Base-by-base conservation (phyloP, 1,140 invertebrate species). In the Drosophila ohnishii region DNA sequence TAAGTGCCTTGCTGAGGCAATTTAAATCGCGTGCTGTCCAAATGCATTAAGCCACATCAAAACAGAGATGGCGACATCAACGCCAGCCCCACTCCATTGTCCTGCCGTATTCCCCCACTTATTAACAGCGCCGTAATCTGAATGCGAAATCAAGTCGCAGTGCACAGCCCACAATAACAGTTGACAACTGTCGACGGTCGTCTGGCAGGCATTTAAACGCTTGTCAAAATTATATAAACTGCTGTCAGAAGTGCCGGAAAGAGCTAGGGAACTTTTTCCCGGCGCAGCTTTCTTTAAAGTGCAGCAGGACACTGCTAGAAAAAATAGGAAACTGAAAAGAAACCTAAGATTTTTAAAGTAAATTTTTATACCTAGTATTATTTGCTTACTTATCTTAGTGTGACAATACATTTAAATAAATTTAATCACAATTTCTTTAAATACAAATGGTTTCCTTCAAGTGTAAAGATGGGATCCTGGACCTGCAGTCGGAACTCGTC, bases 151-250 rank as follows among this genome's bases (percentile, higher is more conserved):
- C 82, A 86, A 86, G 83, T 87, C 60, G 69, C 71, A 42, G 35
- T 25, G 64, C 50, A 44, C 40, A 44, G 39, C 40, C 42, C 71
- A 65, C 82, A 87, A 87, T 88, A 73, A 70, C 79, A 88, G 83
- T 87, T 87, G 83, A 87, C 83, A 87, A 87, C 83, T 87, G 83
- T 88, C 83, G 72, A 81, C 82, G 82, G 74, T 75, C 76, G 80
- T 75, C 73, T 75, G 81, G 59, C 60, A 76, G 69, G 72, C 82
- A 78, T 78, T 82, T 86, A 87, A 86, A 77, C 76, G 84, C 75
- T 88, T 87, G 84, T 87, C 83, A 88, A 74, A 87, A 87, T 87
- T 83, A 77, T 77, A 83, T 87, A 82, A 87, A 66, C 83, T 79
- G 83, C 63, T 73, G 82, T 87, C 83, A 75, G 58, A 67, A 50